Evolutionary conservation across 2,888 invertebrate species (phyloP), one percentile per base, ranked within the genome.

Genomic region (Mimumesa dahlbomi): DNA sequence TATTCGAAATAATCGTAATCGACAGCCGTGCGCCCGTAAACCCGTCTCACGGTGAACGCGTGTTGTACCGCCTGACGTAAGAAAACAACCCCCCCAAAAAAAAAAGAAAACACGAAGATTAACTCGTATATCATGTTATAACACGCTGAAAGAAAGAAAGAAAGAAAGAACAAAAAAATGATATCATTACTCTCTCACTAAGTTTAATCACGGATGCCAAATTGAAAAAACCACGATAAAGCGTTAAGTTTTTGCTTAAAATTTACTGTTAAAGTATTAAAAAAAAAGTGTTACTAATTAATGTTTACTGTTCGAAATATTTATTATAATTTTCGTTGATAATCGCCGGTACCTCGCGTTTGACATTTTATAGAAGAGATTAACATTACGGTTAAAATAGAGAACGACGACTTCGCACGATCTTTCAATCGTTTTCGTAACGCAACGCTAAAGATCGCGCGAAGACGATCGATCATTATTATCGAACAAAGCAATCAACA

Each of bases 1-100:
- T 79, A 78, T 58, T 75, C 77, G 4, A 73, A 78, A 56, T 72
- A 76, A 76, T 69, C 72, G 74, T 73, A 79, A 73, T 74, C 79
- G 76, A 68, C 58, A 65, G 69, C 59, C 54, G 67, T 56, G 59
- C 67, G 68, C 75, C 62, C 71, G 66, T 68, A 73, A 67, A 71
- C 69, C 80, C 77, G 79, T 70, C 66, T 69, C 67, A 59, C 75
- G 54, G 74, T 57, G 22, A 53, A 52, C 49, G 45, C 57, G 43
- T 50, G 46, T 36, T 52, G 29, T 49, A 46, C 52, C 43, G 36
- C 43, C 42, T 42, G 34, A 49, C 18, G n/a, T n/a, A n/a, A n/a
- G n/a, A n/a, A n/a, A n/a, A n/a, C n/a, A n/a, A n/a, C n/a, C n/a
- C n/a, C n/a, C n/a, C n/a, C n/a, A 4, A 16, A 49, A 16, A 49